These are phyloP conservation scores for Sminthurides bifidus DNA, from an alignment of 1,140 invertebrate genomes.

Conservation along the genomic window DNA sequence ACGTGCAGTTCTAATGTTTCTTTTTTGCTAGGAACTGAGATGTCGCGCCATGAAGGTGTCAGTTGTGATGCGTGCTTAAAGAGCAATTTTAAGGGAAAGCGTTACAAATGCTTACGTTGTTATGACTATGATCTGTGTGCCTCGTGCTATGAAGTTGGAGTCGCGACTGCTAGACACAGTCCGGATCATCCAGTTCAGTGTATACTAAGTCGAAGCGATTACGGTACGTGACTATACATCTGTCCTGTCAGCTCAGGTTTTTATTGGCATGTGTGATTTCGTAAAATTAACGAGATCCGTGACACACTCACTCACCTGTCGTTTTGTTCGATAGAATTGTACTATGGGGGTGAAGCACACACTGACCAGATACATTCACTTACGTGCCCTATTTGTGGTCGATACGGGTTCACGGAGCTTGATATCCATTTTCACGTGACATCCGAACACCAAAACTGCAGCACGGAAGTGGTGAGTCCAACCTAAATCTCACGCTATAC, in stretches of 20 bases:
- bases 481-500: background rate
- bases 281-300: too few species aligned
- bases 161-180: conserved; percentile 80
- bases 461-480: conserved; percentile 66
- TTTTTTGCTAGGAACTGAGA: conserved; percentile 15
- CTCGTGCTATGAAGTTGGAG: conserved; percentile 87
- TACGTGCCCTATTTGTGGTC: conserved; percentile 91
- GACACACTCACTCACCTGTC: too few species aligned
- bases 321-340: conserved; percentile 64
- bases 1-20: too few species aligned
- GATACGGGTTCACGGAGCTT: conserved; percentile 87
- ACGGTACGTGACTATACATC: conserved; percentile 52
- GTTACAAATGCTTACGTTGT: conserved; percentile 97
- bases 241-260: too few species aligned
- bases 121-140: conserved; percentile 98
- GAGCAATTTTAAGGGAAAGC: conserved; percentile 89
- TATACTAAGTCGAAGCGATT: conserved; percentile 90
- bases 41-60: conserved; percentile 48
- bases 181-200: conserved; percentile 97
- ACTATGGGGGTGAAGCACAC: conserved; percentile 85
- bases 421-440: conserved; percentile 85
- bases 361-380: conserved; percentile 84
- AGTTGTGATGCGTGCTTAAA: conserved; percentile 99
- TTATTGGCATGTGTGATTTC: too few species aligned
- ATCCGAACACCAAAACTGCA: conserved; percentile 70